Percentiles rank a stretch among this genome's conserved stretches.
phyloP scores from a whole-genome alignment of 2,113 vertebrate species.

The Hippocampus abdominalis region DNA sequence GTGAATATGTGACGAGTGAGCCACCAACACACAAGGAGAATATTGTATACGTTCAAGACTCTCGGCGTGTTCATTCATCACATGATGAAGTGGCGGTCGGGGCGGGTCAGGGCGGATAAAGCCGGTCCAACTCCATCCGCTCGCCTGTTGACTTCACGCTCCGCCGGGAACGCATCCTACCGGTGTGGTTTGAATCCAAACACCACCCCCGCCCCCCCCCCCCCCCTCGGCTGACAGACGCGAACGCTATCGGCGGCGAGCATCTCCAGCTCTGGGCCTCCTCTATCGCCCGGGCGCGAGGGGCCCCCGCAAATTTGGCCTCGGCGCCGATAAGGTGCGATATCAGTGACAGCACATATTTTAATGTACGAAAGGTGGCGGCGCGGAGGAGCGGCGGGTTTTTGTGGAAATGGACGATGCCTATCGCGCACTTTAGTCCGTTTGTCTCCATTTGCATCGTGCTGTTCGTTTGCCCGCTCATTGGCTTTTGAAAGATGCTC shows the following conservation, averaged over 20 bases:
- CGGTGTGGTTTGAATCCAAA: background rate
- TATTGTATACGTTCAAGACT: background rate
- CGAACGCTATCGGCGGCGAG: constrained; percentile 80
- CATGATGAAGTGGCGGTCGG: constrained; percentile 41
- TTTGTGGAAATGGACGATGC: constrained; percentile 97
- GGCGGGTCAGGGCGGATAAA: constrained; percentile 28
- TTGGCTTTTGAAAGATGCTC: constrained; percentile 56
- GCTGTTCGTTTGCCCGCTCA: constrained; percentile 30
- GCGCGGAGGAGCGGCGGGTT: constrained; percentile 93
- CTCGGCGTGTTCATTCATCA: constrained; percentile 56
- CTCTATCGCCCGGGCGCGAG: constrained; percentile 83
- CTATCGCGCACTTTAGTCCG: constrained; percentile 78
- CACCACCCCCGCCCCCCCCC: constrained; percentile 53
- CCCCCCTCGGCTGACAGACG: constrained; percentile 70
- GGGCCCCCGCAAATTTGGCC: constrained; percentile 84
- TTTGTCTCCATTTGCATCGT: constrained; percentile 71
- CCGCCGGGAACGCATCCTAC: constrained; percentile 12
- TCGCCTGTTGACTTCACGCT: constrained; percentile 16
- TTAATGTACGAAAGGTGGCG: constrained; percentile 95
- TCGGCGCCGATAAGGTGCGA: constrained; percentile 88
- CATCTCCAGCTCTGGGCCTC: constrained; percentile 78
- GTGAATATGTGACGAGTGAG: background rate
- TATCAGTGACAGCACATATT: constrained; percentile 97
- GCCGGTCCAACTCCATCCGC: constrained; percentile 7
- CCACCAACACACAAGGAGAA: background rate